Conservation (phyloP, 1,140 invertebrate species). For the Maconellicoccus hirsutus region DNA sequence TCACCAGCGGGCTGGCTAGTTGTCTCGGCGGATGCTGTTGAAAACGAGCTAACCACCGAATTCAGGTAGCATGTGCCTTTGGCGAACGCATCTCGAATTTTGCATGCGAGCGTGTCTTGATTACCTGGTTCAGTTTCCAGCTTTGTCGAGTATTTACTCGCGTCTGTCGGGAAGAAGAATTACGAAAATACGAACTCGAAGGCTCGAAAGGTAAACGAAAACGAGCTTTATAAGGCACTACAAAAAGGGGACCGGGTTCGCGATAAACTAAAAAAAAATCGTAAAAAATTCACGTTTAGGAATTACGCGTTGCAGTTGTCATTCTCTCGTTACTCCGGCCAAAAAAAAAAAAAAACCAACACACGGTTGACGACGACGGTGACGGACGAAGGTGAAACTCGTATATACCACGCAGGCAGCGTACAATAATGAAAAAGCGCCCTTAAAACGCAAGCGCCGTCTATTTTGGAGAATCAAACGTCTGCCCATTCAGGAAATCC, state of each 20-base stretch:
- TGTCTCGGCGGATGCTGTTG: background rate
- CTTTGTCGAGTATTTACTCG: background rate
- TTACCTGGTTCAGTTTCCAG: slow-evolving; percentile 4
- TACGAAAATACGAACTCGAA: background rate
- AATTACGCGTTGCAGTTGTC: background rate
- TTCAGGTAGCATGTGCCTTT: slow-evolving; percentile 7
- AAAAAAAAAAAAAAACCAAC: background rate
- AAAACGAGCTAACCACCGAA: background rate
- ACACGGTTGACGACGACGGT: background rate
- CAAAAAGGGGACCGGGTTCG: no score
- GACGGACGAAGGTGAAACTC: background rate
- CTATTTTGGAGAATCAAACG: background rate
- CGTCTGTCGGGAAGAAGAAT: background rate
- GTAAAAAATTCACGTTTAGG: background rate
- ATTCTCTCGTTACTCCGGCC: background rate
- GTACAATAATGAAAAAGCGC: background rate
- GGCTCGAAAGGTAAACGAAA: background rate
- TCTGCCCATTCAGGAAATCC: slow-evolving; percentile 11
- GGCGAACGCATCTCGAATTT: slow-evolving; percentile 10
- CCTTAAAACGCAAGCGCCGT: slow-evolving; percentile 14
- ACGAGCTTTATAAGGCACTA: no score
- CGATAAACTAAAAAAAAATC: no score
- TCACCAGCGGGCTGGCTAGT: background rate
- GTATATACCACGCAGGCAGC: background rate
- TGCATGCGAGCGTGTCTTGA: background rate